Conservation (phyloP, 2,888 invertebrate genomes). For the Xestia xanthographa region DNA sequence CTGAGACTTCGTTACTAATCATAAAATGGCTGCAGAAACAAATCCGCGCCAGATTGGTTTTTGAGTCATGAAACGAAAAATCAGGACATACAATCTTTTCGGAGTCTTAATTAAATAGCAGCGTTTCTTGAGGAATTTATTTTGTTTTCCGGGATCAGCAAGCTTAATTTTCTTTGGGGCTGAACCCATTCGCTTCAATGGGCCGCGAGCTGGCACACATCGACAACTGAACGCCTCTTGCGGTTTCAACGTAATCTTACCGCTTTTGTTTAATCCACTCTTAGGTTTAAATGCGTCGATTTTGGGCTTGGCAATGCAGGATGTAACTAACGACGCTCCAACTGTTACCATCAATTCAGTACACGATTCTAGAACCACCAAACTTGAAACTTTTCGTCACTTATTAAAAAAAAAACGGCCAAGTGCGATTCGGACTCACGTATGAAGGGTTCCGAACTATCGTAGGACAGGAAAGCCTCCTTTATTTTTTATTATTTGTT, state of each 20-base stretch:
- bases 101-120: slow-evolving; percentile 55
- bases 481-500: too few relatives aligned
- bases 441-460: too few relatives aligned
- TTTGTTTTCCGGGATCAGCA: slow-evolving; percentile 32
- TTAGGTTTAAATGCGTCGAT: slow-evolving; percentile 36
- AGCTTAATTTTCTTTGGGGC: slow-evolving; percentile 62
- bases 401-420: neutral
- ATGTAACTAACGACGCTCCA: neutral
- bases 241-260: slow-evolving; percentile 56
- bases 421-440: too few relatives aligned
- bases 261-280: slow-evolving; percentile 58
- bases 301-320: slow-evolving; percentile 1
- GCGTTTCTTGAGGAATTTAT: slow-evolving; percentile 56
- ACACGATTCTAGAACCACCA: neutral
- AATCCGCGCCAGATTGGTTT: neutral
- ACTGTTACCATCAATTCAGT: neutral
- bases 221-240: slow-evolving; percentile 53
- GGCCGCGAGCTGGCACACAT: slow-evolving; percentile 57
- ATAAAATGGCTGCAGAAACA: neutral
- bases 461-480: too few relatives aligned
- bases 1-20: neutral
- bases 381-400: neutral
- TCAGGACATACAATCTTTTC: slow-evolving; percentile 1
- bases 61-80: neutral
- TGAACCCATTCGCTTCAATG: slow-evolving; percentile 61